Conservation (phyloP, 2,888 invertebrate genomes). For the Cyaniris semiargus region DNA sequence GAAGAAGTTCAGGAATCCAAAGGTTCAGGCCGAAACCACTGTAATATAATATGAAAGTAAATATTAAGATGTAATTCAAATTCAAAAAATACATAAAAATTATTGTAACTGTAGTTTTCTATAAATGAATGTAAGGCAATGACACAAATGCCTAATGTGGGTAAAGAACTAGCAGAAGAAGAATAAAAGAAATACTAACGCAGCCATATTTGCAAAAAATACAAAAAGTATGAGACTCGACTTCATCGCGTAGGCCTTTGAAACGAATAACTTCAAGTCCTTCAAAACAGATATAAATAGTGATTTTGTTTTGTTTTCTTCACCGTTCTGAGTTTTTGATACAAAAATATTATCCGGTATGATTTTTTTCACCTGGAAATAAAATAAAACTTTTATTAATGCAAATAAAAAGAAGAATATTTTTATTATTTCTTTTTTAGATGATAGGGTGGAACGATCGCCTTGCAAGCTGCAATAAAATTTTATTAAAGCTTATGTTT, state of each 20-base stretch:
- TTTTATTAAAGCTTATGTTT: too few species aligned
- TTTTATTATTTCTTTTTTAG: too few species aligned
- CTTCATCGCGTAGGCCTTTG: conserved; percentile 64
- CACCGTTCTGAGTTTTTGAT: conserved; percentile 56
- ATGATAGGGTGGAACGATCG: too few species aligned
- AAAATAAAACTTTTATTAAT: not conserved
- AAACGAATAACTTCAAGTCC: conserved; percentile 67
- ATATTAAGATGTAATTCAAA: not conserved
- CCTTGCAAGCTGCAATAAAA: too few species aligned
- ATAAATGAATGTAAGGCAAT: not conserved
- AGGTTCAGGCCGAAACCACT: conserved; percentile 85
- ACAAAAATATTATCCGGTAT: conserved; percentile 64
- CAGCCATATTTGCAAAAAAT: conserved; percentile 76
- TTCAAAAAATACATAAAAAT: not conserved
- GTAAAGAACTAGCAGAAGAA: not conserved
- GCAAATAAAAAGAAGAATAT: too few species aligned
- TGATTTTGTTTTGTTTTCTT: conserved; percentile 62
- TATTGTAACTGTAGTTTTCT: not conserved
- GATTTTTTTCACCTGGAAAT: conserved; percentile 64
- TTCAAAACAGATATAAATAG: conserved; percentile 65
- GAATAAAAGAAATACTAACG: conserved; percentile 58
- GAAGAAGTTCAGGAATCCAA: conserved; percentile 89
- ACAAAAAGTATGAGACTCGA: conserved; percentile 67
- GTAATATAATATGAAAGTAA: conserved; percentile 35
- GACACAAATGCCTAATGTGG: too few species aligned